phyloP scores from a whole-genome alignment of 2,113 vertebrate species.

The Ibidorhyncha struthersii region DNA sequence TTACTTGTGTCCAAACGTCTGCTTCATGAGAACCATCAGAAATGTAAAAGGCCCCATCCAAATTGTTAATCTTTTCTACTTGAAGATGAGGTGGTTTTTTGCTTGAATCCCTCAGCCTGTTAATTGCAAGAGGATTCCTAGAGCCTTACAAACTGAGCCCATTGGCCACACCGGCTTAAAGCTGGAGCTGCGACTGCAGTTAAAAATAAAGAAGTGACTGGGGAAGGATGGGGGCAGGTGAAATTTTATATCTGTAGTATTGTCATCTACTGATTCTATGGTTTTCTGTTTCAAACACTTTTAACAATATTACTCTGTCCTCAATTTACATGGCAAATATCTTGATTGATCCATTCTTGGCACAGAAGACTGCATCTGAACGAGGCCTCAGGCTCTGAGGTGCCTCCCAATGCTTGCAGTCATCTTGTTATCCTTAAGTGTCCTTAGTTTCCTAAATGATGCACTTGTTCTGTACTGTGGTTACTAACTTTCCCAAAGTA shows the following conservation, averaged over 20 bases:
- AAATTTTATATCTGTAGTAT: not conserved
- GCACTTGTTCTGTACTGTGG: not conserved
- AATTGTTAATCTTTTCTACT: not conserved
- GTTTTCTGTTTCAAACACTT: too few relatives aligned
- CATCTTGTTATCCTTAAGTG: not conserved
- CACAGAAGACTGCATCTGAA: not conserved
- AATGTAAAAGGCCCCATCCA: not conserved
- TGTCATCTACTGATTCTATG: too few relatives aligned
- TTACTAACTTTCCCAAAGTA: not conserved
- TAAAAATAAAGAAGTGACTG: not conserved
- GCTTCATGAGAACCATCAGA: not conserved
- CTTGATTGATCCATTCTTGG: not conserved
- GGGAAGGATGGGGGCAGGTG: not conserved
- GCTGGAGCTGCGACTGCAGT: not conserved
- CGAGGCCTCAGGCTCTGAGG: not conserved
- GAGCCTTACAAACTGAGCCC: not conserved
- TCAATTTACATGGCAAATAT: not conserved
- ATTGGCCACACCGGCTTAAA: not conserved
- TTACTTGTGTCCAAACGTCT: not conserved
- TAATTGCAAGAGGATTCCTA: not conserved
- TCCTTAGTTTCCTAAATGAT: not conserved
- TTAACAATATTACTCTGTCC: not conserved
- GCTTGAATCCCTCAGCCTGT: not conserved
- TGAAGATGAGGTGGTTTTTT: not conserved
- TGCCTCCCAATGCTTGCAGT: not conserved